These are phyloP conservation scores for Centrocercus urophasianus DNA, from an alignment of 2,113 vertebrate species.

Conservation along the genomic window DNA sequence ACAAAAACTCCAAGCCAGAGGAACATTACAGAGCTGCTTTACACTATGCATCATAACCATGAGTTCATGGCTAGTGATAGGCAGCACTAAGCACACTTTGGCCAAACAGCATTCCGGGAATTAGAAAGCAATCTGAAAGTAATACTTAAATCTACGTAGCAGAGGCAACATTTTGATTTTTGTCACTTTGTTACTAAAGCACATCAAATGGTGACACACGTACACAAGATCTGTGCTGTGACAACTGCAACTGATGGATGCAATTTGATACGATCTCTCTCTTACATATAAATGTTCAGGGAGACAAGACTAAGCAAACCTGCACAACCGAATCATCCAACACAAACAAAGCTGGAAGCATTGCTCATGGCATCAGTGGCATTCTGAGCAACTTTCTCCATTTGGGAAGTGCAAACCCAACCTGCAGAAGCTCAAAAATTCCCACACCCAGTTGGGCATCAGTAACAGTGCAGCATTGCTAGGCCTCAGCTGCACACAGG, in stretches of 20 bases:
- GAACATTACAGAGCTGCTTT: not conserved
- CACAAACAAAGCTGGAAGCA: not conserved
- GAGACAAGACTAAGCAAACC: not conserved
- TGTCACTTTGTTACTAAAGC: not conserved
- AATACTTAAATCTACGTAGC: not conserved
- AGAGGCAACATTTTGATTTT: not conserved
- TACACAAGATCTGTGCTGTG: not conserved
- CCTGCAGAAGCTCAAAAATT: not conserved
- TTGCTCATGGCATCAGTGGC: not conserved
- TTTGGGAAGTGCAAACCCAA: not conserved
- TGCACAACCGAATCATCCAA: not conserved
- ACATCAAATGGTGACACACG: not conserved
- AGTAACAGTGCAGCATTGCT: not conserved
- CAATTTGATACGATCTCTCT: not conserved
- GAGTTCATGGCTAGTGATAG: not conserved
- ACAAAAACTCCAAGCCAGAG: not conserved
- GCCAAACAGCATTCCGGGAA: not conserved
- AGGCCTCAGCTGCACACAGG: not conserved
- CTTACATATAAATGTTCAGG: not conserved
- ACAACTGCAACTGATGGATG: not conserved
- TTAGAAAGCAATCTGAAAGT: not conserved
- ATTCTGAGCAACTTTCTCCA: not conserved
- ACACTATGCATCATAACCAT: not conserved
- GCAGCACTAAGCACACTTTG: not conserved
- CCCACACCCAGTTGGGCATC: not conserved